Evolutionary conservation across 92 coral and sea anemone genomes (phyloP), one percentile per base, ranked within the genome.

Genomic region (Porites lobata): DNA sequence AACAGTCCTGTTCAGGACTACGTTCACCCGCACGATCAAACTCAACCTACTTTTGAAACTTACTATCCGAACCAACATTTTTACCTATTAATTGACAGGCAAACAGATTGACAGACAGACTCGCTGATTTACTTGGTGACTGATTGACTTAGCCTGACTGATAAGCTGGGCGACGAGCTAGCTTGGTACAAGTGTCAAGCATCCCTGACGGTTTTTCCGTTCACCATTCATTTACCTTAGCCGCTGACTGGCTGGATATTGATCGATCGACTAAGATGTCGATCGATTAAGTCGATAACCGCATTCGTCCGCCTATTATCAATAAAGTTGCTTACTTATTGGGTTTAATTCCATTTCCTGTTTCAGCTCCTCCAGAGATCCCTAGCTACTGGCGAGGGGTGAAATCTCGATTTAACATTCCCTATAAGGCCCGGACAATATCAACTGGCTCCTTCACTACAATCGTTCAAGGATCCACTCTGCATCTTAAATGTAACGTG

Each of bases 321-420:
- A 14, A 29, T 13, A 21, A 69, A 21, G 17, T 26, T 9, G 15
- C 50, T 24, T 12, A 8, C 59, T 56, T 8, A 24, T 24, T 2
- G 8, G 0, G 62, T 86, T 6, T 6, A 2, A 77, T 14, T 38
- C 47, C 47, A 64, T 52, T 67, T 56, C 13, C 51, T 9, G 3
- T 9, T 61, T 9, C 22, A 95, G 98, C 71, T 77, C 93, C 94
- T 74, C 98, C 98, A 14, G 91, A 85, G 68, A 85, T 95, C 47
- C 96, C 98, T 17, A 90, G 86, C 14, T 85, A 89, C 79, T 93
- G 96, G 98, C 85, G 77, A 59, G 94, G 96, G 54, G 51, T 84
- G 8, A 73, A 84, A 63, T 84, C 87, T 14, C 79, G 87, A 64
- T 84, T 84, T 52, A 47, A 50, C 10, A 65, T 72, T 50, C 80